phyloP scores from a whole-genome alignment of 2,888 invertebrate genomes.

The Uloborus plumipes region DNA sequence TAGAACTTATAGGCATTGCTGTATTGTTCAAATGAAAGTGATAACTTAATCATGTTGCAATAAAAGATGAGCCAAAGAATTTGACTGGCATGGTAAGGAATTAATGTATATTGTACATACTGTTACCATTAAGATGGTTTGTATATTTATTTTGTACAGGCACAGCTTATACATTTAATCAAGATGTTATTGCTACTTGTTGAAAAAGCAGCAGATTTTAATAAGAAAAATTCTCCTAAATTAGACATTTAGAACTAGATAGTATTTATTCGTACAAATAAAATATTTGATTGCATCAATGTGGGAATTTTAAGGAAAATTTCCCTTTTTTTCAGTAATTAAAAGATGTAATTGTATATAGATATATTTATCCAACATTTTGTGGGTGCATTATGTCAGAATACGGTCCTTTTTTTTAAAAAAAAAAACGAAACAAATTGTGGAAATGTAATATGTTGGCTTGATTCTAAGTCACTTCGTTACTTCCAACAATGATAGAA shows the following conservation, averaged over 20 bases:
- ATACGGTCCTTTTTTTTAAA: no score
- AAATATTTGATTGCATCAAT: slow-evolving; percentile 31
- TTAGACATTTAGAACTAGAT: slow-evolving; percentile 53
- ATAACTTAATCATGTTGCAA: slow-evolving; percentile 51
- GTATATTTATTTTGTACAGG: slow-evolving; percentile 64
- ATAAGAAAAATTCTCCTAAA: slow-evolving; percentile 51
- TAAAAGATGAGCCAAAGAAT: slow-evolving; percentile 58
- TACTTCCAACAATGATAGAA: no score
- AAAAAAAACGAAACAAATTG: no score
- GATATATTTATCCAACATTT: background rate
- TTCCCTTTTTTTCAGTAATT: slow-evolving; percentile 40
- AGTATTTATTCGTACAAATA: slow-evolving; percentile 60
- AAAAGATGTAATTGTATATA: slow-evolving; percentile 4
- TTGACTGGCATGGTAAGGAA: slow-evolving; percentile 23
- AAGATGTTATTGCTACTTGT: slow-evolving; percentile 61
- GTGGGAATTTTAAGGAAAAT: slow-evolving; percentile 53
- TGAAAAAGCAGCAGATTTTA: slow-evolving; percentile 59
- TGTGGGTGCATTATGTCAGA: background rate
- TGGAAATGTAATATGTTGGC: no score
- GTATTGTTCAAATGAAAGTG: background rate
- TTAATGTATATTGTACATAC: slow-evolving; percentile 61
- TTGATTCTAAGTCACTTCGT: no score
- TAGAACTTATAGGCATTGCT: no score
- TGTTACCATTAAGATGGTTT: slow-evolving; percentile 61
- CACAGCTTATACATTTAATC: slow-evolving; percentile 61